phyloP scores from a whole-genome alignment of 2,113 vertebrate species.

The Neodon shergylaensis region DNA sequence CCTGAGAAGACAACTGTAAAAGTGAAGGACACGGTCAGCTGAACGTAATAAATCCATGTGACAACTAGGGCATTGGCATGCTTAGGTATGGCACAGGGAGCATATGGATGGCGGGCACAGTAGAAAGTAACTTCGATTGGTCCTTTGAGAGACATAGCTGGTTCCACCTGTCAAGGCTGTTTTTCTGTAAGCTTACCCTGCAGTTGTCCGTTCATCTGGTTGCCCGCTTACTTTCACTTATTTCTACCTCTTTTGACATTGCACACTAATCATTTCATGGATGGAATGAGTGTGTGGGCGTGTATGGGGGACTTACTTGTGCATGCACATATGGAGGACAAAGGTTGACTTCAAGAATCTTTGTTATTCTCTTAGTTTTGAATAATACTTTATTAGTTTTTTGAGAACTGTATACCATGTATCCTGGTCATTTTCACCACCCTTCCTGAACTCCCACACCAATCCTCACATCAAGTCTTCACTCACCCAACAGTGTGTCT shows the following conservation, averaged over 20 bases:
- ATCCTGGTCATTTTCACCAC: background rate
- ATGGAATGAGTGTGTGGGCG: background rate
- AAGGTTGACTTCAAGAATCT: background rate
- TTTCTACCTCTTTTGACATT: background rate
- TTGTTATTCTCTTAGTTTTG: background rate
- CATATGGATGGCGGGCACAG: background rate
- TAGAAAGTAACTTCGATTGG: background rate
- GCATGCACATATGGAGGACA: background rate
- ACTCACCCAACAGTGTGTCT: background rate
- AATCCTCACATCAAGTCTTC: background rate
- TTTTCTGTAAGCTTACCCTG: background rate
- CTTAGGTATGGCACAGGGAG: background rate
- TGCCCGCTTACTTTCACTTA: background rate
- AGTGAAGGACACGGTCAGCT: background rate
- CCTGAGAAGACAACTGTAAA: background rate
- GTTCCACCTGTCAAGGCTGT: background rate
- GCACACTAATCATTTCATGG: background rate
- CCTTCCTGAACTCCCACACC: background rate
- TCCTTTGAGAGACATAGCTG: background rate
- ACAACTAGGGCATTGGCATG: background rate
- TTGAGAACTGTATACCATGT: background rate
- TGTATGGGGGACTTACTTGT: background rate
- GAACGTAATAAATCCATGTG: background rate
- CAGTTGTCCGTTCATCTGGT: background rate
- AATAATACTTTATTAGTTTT: background rate